phyloP scores from a whole-genome alignment of 2,888 invertebrate species.

The Leucozona laternaria region DNA sequence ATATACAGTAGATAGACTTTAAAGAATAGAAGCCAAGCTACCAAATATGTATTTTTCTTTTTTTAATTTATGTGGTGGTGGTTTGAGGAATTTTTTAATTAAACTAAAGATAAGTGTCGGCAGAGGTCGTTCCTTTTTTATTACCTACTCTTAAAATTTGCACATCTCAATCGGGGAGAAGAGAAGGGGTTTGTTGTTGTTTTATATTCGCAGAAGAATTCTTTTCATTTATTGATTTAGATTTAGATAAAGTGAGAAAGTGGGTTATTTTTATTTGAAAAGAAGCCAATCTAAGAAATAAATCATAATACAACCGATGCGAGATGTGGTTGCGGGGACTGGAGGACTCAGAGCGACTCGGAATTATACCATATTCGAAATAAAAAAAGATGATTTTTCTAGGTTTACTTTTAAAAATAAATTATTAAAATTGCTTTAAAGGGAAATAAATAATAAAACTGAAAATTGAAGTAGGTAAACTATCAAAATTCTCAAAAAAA shows the following conservation, averaged over 20 bases:
- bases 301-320: background rate
- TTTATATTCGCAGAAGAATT: background rate
- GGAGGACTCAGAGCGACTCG: too few species aligned
- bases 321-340: background rate
- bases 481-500: too few species aligned
- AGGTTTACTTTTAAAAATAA: too few species aligned
- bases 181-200: background rate
- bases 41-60: background rate
- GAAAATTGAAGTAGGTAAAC: too few species aligned
- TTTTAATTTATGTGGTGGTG: constrained; percentile 14
- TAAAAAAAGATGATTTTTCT: too few species aligned
- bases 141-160: constrained; percentile 39
- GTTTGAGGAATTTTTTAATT: constrained; percentile 53
- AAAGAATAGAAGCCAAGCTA: constrained; percentile 30
- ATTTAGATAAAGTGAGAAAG: constrained; percentile 36
- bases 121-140: constrained; percentile 43
- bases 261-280: constrained; percentile 35
- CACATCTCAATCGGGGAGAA: constrained; percentile 3
- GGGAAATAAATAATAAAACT: too few species aligned
- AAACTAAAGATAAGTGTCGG: constrained; percentile 55
- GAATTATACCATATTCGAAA: too few species aligned
- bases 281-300: constrained; percentile 1
- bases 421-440: too few species aligned
- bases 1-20: background rate
- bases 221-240: constrained; percentile 57